Evolutionary conservation across 23 tunicate species (phyloP), one percentile per base, ranked within the genome.

Genomic region (Phallusia fumigata): DNA sequence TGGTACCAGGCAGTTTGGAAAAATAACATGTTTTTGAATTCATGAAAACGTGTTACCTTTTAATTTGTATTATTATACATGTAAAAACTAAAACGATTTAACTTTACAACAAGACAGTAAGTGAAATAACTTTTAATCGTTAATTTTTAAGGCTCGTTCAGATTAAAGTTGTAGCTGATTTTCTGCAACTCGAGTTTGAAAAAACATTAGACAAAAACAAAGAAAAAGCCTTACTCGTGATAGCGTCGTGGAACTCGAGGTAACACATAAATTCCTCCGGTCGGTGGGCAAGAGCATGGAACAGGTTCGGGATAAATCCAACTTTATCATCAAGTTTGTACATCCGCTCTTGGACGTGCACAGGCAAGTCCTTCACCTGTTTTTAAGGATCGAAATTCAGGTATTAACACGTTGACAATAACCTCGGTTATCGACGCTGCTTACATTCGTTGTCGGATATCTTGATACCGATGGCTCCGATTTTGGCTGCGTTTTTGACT

Each of bases 271-370:
- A 83, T 64, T 86, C 82, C 50, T 86, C 84, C 6, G 96, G 89
- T 79, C 90, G 72, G 50, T 85, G 76, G 26, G 90, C 84, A 31
- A 83, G 73, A 1, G 78, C 87, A 18, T 83, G 90, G n/a, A 79
- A 79, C 30, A 84, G 53, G 50, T 91, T 91, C n/a, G 96, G 90
- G 11, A 91, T 79, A 79, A 91, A 91, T 13, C 96, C 90, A 79
- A 65, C 53, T 36, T 77, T 86, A 31, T 90, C 95, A 24, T 86
- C 84, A 8, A 75, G 53, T 12, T 32, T 65, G 74, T 86, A 81
- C 76, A 90, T 76, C 47, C 74, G 45, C 79, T 90, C 84, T 31
- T 81, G 90, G 0, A 87, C 81, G 34, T 64, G 65, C 19, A 86
- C 76, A 0, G 95, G 90, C 10, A 81, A 79, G 6, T 90, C 88